Evolutionary conservation across 2,797 vertebrate genomes (phyloP).

Genomic region (Liparis tanakae): DNA sequence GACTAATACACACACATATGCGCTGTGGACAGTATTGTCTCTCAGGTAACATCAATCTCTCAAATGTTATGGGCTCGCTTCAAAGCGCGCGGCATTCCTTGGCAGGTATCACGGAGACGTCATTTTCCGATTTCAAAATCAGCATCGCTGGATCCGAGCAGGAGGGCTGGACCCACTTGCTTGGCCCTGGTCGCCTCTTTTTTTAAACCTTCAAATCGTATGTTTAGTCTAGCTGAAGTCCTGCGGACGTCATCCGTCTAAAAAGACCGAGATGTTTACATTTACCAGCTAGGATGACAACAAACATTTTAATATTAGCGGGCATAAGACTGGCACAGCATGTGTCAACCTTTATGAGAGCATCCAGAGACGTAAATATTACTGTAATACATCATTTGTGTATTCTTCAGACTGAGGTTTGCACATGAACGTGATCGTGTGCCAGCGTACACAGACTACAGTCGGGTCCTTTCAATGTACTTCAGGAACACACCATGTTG

Average conservation of each 20-base stretch:
- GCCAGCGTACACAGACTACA: not conserved
- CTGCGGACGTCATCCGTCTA: conserved; percentile 45
- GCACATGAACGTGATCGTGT: conserved; percentile 11
- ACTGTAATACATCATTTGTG: conserved; percentile 14
- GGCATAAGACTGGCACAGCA: conserved; percentile 8
- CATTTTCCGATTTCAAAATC: conserved; percentile 74
- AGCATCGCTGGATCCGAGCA: conserved; percentile 58
- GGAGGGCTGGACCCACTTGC: conserved; percentile 38
- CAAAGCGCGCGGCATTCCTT: conserved; percentile 64
- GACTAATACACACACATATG: conserved; percentile 28
- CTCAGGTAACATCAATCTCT: conserved; percentile 71
- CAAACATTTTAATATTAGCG: conserved; percentile 27
- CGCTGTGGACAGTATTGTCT: conserved; percentile 47
- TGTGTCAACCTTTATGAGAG: not conserved
- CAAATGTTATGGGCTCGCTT: conserved; percentile 65
- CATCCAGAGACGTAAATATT: conserved; percentile 18
- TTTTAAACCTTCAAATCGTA: conserved; percentile 36
- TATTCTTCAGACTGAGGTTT: conserved; percentile 14
- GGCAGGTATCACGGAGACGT: conserved; percentile 58
- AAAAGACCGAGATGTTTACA: conserved; percentile 34
- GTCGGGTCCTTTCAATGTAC: not conserved
- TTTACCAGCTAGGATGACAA: conserved; percentile 14
- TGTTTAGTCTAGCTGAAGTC: conserved; percentile 69
- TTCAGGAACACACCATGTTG: not conserved
- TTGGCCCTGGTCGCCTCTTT: conserved; percentile 42